These are phyloP conservation scores for Mamestra configurata DNA, from an alignment of 1,140 invertebrate species.

Conservation along the genomic window DNA sequence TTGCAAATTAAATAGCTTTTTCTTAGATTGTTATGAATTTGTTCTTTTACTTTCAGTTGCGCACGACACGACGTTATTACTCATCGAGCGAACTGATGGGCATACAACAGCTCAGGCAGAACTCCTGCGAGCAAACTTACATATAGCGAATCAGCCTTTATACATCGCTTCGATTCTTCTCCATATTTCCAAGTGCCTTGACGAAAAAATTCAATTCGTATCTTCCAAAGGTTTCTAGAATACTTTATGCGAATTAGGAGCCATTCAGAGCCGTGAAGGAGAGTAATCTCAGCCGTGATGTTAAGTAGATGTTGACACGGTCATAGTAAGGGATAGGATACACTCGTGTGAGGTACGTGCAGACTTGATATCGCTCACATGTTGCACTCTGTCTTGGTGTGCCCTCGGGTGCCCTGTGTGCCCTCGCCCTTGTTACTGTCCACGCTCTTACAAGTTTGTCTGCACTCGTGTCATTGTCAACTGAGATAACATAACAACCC, in stretches of 20 bases:
- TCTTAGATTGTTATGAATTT: constrained; percentile 62
- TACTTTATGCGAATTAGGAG: constrained; percentile 50
- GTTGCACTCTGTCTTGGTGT: constrained; percentile 62
- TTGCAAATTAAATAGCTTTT: constrained; percentile 66
- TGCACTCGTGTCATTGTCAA: constrained; percentile 48
- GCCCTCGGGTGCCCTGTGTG: constrained; percentile 33
- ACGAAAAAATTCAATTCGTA: constrained; percentile 58
- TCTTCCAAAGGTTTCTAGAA: constrained; percentile 56
- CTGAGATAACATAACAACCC: constrained; percentile 35
- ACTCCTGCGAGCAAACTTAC: constrained; percentile 93
- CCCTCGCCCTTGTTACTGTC: constrained; percentile 44
- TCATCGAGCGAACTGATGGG: constrained; percentile 90
- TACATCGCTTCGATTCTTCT: constrained; percentile 55
- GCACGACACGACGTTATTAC: constrained; percentile 91
- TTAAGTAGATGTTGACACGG: background rate
- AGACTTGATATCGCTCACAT: constrained; percentile 51
- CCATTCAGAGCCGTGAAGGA: constrained; percentile 46
- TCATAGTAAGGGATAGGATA: constrained; percentile 18
- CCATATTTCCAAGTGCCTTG: constrained; percentile 79
- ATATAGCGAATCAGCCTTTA: constrained; percentile 89
- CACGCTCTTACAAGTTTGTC: constrained; percentile 47
- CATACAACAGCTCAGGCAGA: constrained; percentile 91
- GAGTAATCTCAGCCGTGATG: constrained; percentile 18
- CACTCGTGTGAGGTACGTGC: constrained; percentile 56
- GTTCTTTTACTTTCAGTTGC: constrained; percentile 89